Percentiles rank a stretch among this genome's conserved stretches.
These are phyloP conservation scores for Diarsia brunnea DNA, from an alignment of 2,888 invertebrate genomes.

Conservation along the genomic window DNA sequence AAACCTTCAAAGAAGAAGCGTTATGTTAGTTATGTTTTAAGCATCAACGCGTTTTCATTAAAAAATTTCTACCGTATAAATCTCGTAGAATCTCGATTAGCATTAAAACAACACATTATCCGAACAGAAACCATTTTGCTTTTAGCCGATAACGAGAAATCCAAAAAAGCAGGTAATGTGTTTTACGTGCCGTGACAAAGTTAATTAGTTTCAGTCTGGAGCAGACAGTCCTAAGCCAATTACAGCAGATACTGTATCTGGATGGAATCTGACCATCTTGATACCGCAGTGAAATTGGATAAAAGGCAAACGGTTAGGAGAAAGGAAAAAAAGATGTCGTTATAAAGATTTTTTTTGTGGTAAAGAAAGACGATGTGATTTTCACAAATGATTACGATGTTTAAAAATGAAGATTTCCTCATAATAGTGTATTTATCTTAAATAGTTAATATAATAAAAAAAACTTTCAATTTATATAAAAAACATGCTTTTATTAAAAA, in stretches of 20 bases:
- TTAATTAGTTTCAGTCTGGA: conserved; percentile 46
- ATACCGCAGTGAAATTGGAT: conserved; percentile 37
- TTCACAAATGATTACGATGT: neutral
- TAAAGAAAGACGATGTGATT: neutral
- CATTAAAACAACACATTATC: neutral
- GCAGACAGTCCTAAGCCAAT: conserved; percentile 39
- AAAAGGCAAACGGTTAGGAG: neutral
- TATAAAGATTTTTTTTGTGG: neutral
- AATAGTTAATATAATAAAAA: neutral
- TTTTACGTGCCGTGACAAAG: conserved; percentile 33
- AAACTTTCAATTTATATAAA: too few relatives aligned
- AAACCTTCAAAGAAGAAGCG: neutral
- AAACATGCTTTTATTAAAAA: too few relatives aligned
- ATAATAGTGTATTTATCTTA: too few relatives aligned
- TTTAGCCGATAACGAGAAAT: neutral
- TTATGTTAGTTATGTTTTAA: neutral
- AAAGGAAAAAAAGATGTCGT: neutral
- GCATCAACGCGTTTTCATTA: too few relatives aligned
- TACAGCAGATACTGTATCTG: conserved; percentile 33
- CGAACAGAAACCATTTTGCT: conserved; percentile 7
- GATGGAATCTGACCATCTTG: conserved; percentile 34
- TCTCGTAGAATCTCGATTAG: neutral
- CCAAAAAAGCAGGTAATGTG: conserved; percentile 41
- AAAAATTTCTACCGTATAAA: neutral
- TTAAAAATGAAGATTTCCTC: neutral